Conservation (phyloP, 2,888 invertebrate species). For the Drosophila subsilvestris region DNA sequence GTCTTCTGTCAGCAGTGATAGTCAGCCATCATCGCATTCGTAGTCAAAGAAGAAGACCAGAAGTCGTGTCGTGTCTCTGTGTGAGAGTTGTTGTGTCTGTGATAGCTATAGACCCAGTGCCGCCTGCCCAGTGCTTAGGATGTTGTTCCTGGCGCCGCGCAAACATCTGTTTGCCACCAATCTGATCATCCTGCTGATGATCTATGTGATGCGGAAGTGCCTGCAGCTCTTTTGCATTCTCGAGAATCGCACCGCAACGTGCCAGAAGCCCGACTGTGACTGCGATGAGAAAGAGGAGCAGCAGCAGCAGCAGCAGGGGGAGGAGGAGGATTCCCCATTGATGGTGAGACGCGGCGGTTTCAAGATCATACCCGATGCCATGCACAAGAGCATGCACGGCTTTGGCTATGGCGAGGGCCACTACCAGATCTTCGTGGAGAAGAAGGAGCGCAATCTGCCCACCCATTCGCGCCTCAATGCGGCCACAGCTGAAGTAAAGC, state of each 20-base stretch:
- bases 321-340: slow-evolving; percentile 43
- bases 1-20: slow-evolving; percentile 37
- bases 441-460: slow-evolving; percentile 77
- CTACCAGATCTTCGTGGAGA: slow-evolving; percentile 79
- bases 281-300: slow-evolving; percentile 33
- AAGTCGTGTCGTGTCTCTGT: slow-evolving; percentile 9
- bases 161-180: slow-evolving; percentile 77
- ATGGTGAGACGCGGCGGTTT: slow-evolving; percentile 57
- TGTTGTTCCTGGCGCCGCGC: slow-evolving; percentile 73
- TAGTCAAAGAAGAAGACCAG: neutral
- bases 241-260: slow-evolving; percentile 57
- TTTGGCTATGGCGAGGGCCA: slow-evolving; percentile 81
- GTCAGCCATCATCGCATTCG: slow-evolving; percentile 17
- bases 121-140: slow-evolving; percentile 35
- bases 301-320: slow-evolving; percentile 4
- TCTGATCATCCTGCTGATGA: slow-evolving; percentile 70
- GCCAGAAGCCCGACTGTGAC: slow-evolving; percentile 50
- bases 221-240: slow-evolving; percentile 75
- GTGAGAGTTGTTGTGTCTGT: slow-evolving; percentile 37
- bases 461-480: slow-evolving; percentile 74
- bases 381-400: slow-evolving; percentile 71
- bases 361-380: slow-evolving; percentile 68
- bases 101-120: slow-evolving; percentile 45
- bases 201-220: slow-evolving; percentile 73
- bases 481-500: slow-evolving; percentile 76